Evolutionary conservation across 23 tunicate genomes (phyloP).

Genomic region (Trididemnum miniatum): DNA sequence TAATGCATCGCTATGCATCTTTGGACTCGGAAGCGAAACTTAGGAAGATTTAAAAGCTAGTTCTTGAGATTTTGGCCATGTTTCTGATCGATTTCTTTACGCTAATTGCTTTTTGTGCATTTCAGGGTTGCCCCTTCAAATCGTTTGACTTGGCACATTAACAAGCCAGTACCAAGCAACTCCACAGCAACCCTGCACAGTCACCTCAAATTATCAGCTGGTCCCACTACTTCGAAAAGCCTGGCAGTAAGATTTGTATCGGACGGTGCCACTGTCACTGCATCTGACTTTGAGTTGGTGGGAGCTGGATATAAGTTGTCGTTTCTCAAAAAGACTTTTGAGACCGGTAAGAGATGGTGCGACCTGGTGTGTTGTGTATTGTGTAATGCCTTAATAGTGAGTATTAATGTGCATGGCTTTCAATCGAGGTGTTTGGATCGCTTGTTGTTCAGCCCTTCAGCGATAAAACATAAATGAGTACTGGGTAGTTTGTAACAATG

Average conservation of each 20-base stretch:
- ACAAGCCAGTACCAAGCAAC: constrained; percentile 16
- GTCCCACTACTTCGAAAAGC: constrained; percentile 57
- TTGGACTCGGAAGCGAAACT: too few species aligned
- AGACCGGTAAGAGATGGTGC: constrained; percentile 69
- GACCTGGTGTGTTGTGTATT: too few species aligned
- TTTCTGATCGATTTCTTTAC: too few species aligned
- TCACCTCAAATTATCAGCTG: constrained; percentile 38
- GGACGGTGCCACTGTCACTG: constrained; percentile 73
- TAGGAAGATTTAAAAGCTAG: too few species aligned
- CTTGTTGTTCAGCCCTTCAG: too few species aligned
- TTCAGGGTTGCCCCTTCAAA: constrained; percentile 54
- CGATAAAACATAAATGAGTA: too few species aligned
- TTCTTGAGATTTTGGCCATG: too few species aligned
- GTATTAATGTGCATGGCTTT: too few species aligned
- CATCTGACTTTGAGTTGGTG: constrained; percentile 70
- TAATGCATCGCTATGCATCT: too few species aligned
- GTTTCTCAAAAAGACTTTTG: constrained; percentile 53
- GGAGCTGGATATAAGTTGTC: constrained; percentile 81
- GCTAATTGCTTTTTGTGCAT: not conserved
- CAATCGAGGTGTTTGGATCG: too few species aligned
- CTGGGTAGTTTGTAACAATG: too few species aligned
- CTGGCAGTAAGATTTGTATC: constrained; percentile 69
- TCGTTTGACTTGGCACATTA: constrained; percentile 64
- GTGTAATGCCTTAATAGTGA: too few species aligned
- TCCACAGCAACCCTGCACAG: constrained; percentile 45